phyloP scores from a whole-genome alignment of 2,888 invertebrate species.

The Sarcophaga rosellei region DNA sequence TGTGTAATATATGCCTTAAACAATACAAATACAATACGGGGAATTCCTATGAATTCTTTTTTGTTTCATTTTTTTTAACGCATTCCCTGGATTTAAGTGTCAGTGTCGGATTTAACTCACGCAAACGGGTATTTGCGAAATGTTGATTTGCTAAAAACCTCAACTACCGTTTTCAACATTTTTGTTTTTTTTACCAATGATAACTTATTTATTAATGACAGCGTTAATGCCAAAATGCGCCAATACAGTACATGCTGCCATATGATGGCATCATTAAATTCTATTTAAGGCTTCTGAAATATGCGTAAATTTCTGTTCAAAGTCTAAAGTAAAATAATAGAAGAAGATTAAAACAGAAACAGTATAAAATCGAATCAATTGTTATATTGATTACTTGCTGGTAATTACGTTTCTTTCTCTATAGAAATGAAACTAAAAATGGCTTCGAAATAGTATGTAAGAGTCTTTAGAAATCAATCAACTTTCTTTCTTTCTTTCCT shows the following conservation, averaged over 20 bases:
- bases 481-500: conserved; percentile 38
- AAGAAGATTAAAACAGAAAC: not conserved
- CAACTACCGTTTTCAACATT: conserved; percentile 23
- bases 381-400: conserved; percentile 20
- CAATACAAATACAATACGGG: conserved; percentile 11
- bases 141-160: not conserved
- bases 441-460: conserved; percentile 45
- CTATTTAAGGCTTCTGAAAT: conserved; percentile 42
- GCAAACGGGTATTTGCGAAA: not conserved
- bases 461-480: conserved; percentile 58
- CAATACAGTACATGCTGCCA: not conserved
- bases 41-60: not conserved
- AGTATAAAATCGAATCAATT: not conserved
- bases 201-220: conserved; percentile 1
- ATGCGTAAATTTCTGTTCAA: conserved; percentile 32
- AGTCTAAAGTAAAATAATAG: too few relatives aligned
- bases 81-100: not conserved
- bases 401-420: conserved; percentile 50
- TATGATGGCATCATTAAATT: conserved; percentile 36
- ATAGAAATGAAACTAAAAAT: conserved; percentile 28
- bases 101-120: not conserved
- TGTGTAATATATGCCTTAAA: conserved; percentile 54
- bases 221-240: too few relatives aligned
- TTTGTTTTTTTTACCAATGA: not conserved
- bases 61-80: not conserved